Percentiles rank a stretch among this genome's conserved stretches.
Conservation (phyloP, 2,888 invertebrate genomes). For the Heteromurus nitidus region DNA sequence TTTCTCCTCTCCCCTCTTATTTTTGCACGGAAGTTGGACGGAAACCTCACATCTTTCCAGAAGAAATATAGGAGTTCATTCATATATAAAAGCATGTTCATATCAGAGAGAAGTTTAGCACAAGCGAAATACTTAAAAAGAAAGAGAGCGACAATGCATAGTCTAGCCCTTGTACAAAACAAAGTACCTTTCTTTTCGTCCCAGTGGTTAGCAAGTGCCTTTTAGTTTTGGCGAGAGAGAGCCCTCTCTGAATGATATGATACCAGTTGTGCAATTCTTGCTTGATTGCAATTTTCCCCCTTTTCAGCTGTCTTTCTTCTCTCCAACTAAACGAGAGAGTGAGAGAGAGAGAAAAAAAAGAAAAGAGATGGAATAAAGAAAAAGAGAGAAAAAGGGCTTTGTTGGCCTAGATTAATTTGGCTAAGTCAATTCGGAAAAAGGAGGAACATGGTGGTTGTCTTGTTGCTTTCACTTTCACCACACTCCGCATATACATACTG, state of each 20-base stretch:
- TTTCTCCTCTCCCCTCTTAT: no score
- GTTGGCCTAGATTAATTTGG: conserved; percentile 62
- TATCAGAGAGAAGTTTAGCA: no score
- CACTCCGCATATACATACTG: background rate
- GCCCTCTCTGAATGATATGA: conserved; percentile 37
- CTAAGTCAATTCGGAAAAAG: conserved; percentile 59
- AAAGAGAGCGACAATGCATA: no score
- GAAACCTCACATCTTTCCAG: no score
- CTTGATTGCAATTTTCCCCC: conserved; percentile 59
- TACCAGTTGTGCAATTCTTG: conserved; percentile 57
- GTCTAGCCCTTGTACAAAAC: background rate
- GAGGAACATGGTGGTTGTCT: conserved; percentile 50
- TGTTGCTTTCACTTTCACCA: conserved; percentile 35
- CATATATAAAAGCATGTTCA: no score
- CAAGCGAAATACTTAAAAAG: no score
- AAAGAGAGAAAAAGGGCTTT: conserved; percentile 19
- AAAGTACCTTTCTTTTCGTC: background rate
- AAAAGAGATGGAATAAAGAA: background rate
- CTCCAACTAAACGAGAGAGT: background rate
- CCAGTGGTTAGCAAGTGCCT: background rate
- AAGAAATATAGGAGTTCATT: no score
- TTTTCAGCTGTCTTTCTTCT: conserved; percentile 58
- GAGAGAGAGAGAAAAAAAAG: conserved; percentile 14
- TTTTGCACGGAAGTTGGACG: no score
- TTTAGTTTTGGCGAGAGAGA: background rate